phyloP scores from a whole-genome alignment of 2,888 invertebrate species.

The Acanthoscelides obtectus region DNA sequence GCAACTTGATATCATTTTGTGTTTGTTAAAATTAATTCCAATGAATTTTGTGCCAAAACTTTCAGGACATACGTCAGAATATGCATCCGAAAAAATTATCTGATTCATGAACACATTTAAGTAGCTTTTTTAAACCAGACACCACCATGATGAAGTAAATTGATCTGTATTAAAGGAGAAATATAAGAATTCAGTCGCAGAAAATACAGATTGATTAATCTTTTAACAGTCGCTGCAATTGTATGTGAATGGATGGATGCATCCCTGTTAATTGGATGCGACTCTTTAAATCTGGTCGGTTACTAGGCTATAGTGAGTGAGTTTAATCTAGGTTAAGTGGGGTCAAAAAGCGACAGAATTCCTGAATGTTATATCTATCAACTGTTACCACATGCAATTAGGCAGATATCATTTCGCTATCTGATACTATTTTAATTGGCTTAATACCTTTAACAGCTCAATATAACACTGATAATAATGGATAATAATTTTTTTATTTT shows the following conservation, averaged over 20 bases:
- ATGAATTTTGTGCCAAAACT: no score
- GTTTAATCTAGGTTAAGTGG: constrained; percentile 71
- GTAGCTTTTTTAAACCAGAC: no score
- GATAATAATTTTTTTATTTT: no score
- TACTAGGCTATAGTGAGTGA: constrained; percentile 43
- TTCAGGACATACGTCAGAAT: no score
- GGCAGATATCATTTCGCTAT: constrained; percentile 16
- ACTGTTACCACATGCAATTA: constrained; percentile 25
- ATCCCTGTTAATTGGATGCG: constrained; percentile 21
- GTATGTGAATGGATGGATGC: constrained; percentile 1
- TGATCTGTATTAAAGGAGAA: no score
- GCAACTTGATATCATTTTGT: no score
- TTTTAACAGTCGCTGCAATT: neutral
- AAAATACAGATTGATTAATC: neutral
- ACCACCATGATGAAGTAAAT: no score
- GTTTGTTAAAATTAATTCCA: no score
- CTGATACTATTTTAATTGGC: neutral
- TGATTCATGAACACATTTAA: no score
- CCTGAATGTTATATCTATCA: constrained; percentile 43
- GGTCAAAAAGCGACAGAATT: constrained; percentile 70
- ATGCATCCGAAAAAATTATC: no score
- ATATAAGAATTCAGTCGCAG: neutral
- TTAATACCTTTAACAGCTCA: neutral
- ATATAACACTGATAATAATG: neutral
- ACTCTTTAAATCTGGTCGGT: constrained; percentile 36